These are phyloP conservation scores for Otolemur garnettii DNA, from an alignment of 2,113 vertebrate species.

Conservation along the genomic window DNA sequence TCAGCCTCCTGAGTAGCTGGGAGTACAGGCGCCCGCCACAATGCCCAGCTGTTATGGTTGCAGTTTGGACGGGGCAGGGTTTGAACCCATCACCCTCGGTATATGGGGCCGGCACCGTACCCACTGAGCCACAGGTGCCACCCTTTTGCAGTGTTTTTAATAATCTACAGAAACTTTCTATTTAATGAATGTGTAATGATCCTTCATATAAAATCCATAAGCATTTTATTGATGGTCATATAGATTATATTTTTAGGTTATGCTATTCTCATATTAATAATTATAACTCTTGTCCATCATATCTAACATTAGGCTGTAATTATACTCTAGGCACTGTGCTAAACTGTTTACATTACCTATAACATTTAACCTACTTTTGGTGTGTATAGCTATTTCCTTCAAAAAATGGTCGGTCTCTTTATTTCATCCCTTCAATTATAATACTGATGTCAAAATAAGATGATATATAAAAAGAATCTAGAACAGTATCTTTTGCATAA, in stretches of 20 bases:
- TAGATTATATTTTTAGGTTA: neutral
- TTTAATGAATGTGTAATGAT: neutral
- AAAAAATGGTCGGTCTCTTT: neutral
- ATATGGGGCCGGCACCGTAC: too few species aligned
- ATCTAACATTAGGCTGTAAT: neutral
- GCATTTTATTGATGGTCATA: neutral
- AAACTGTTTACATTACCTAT: slow-evolving; percentile 17
- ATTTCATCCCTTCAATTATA: neutral
- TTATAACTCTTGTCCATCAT: neutral
- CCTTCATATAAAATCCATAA: neutral
- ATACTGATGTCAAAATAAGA: neutral
- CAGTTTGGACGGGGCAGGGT: too few species aligned
- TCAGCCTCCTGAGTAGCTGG: too few species aligned
- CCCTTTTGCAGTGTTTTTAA: neutral
- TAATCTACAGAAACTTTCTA: neutral
- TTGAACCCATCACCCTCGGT: too few species aligned
- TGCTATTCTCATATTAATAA: neutral
- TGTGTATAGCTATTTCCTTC: neutral
- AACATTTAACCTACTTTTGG: slow-evolving; percentile 4
- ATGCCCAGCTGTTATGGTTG: too few species aligned
- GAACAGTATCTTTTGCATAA: too few species aligned
- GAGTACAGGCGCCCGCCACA: too few species aligned
- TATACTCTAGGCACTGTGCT: neutral
- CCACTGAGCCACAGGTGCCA: too few species aligned
- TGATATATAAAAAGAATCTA: too few species aligned